Base-by-base conservation (phyloP, 2,888 invertebrate genomes). In the Ophioninae sp. region DNA sequence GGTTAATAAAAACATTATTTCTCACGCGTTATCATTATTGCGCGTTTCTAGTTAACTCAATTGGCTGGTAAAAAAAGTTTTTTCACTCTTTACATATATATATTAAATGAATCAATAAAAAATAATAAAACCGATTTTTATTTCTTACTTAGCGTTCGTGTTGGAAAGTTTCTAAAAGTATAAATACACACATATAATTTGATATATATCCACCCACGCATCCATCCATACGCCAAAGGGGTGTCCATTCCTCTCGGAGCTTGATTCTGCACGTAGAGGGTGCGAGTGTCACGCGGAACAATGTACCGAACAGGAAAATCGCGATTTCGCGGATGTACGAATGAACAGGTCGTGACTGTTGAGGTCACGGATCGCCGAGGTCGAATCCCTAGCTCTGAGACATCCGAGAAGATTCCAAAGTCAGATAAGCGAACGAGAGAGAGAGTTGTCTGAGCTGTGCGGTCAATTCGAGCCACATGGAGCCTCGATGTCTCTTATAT, bases 361-460 rank as follows among this genome's bases (percentile, higher is more conserved):
- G 81, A 81, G 79, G 83, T 79, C 50, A 77, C 69, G 80, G 86
- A 86, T 87, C 85, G 84, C 83, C 76, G 85, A 85, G 68, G 79
- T 85, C 74, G 85, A 81, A 68, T 85, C 85, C 76, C 82, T 64
- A 65, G 83, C 80, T 76, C 50, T 50, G 64, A 56, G n/a, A 5
- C 79, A 61, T 74, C 59, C 70, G 17, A 62, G 59, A 59, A 67
- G 69, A 78, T 84, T 79, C 75, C 50, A 44, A 21, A 70, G 72
- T 76, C 85, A 72, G 77, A 79, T 79, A 85, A 81, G 75, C 68
- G 68, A 73, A 57, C 50, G 44, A 70, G 61, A 70, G 62, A 85
- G 50, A 57, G 70, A 64, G 69, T 79, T 67, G 39, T 62, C 73
- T 64, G 65, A 3, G 65, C 75, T 64, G 59, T 80, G 70, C 39